These are phyloP conservation scores for Mobula hypostoma DNA, from an alignment of 2,113 vertebrate species.

Conservation along the genomic window DNA sequence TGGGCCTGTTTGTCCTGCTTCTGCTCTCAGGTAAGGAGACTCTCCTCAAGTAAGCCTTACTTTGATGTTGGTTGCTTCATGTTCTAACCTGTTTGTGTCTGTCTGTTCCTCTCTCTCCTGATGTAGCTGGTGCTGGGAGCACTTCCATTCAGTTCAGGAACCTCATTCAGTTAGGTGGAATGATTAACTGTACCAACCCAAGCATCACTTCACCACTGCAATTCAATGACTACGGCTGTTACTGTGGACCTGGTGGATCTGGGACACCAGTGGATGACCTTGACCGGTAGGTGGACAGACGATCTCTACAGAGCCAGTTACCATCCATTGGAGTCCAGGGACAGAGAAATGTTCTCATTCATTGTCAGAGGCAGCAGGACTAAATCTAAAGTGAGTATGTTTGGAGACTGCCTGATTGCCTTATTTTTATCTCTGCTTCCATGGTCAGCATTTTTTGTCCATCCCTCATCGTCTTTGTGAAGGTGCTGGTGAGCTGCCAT, in stretches of 20 bases:
- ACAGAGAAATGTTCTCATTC: too few species aligned
- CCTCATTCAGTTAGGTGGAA: conserved; percentile 57
- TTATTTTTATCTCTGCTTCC: too few species aligned
- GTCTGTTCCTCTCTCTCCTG: neutral
- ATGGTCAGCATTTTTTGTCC: too few species aligned
- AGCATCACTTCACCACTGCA: conserved; percentile 43
- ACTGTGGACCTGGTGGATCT: conserved; percentile 69
- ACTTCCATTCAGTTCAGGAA: conserved; percentile 38
- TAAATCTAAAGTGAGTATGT: too few species aligned
- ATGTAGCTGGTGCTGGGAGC: conserved; percentile 41
- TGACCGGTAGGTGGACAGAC: conserved; percentile 58
- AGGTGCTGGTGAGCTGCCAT: too few species aligned
- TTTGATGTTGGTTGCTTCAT: too few species aligned
- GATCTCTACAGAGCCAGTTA: too few species aligned
- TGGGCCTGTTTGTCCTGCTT: neutral
- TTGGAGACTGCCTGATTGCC: too few species aligned
- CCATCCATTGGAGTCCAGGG: too few species aligned
- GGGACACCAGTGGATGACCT: conserved; percentile 65
- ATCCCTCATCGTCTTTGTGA: too few species aligned
- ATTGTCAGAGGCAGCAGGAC: too few species aligned
- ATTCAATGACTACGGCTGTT: conserved; percentile 70
- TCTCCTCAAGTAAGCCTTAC: neutral
- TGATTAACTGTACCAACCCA: conserved; percentile 64
- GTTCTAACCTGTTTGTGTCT: neutral
- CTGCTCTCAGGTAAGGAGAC: neutral